Percentiles rank a stretch among this genome's conserved stretches.
Conservation (phyloP, 1,140 invertebrate genomes). For the Drosophila parvula region DNA sequence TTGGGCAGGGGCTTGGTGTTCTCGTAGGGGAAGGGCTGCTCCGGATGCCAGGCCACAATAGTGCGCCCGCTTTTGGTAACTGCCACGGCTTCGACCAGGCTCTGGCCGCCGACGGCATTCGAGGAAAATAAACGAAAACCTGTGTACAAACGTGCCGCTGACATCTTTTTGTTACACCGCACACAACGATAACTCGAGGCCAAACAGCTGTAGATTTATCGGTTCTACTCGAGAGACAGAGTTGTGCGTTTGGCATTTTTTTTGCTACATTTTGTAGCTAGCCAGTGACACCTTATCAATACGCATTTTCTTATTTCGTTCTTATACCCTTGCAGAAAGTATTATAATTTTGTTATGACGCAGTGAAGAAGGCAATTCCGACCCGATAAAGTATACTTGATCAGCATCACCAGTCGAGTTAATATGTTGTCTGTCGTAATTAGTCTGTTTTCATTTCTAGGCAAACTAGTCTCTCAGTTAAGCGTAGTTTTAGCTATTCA, state of each 20-base stretch:
- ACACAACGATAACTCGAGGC: not conserved
- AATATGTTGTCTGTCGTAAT: no score
- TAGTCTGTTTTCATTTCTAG: no score
- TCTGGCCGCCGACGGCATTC: slow-evolving; percentile 68
- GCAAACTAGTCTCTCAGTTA: no score
- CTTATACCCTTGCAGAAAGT: no score
- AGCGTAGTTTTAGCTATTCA: not conserved
- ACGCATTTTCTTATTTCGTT: no score
- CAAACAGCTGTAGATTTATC: slow-evolving; percentile 14
- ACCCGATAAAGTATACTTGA: no score
- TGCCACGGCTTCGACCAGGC: slow-evolving; percentile 86
- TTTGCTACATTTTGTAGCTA: not conserved
- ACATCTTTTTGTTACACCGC: slow-evolving; percentile 50
- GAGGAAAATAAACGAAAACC: slow-evolving; percentile 75
- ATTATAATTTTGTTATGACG: no score
- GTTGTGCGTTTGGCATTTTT: not conserved
- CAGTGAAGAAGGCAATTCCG: no score
- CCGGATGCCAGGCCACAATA: slow-evolving; percentile 94
- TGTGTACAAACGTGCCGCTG: slow-evolving; percentile 59
- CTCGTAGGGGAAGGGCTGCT: slow-evolving; percentile 93
- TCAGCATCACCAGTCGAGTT: no score
- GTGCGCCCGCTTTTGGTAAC: slow-evolving; percentile 90
- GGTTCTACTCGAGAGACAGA: not conserved
- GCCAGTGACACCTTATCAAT: no score
- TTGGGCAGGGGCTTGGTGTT: slow-evolving; percentile 89